phyloP scores from a whole-genome alignment of 2,113 vertebrate genomes.

The Sapayoa aenigma region DNA sequence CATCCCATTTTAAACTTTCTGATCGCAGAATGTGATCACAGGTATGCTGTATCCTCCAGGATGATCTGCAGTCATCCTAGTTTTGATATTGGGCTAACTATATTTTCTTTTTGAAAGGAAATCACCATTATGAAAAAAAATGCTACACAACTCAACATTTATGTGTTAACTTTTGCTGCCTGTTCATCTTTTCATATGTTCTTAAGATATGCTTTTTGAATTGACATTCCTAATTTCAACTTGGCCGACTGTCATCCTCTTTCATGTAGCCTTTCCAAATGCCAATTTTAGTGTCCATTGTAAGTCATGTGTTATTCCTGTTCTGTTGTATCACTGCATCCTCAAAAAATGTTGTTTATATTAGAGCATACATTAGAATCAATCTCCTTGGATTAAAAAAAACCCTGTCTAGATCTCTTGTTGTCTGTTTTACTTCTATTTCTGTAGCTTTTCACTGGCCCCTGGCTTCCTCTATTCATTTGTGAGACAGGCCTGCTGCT shows the following conservation, averaged over 20 bases:
- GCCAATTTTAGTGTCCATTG: neutral
- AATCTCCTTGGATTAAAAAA: neutral
- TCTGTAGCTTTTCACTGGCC: neutral
- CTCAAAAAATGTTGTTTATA: neutral
- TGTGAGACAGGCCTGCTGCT: neutral
- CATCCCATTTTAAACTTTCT: neutral
- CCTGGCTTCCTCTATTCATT: neutral
- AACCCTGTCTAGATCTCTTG: neutral
- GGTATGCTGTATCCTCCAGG: neutral
- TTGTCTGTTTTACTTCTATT: neutral
- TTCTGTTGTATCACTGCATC: neutral
- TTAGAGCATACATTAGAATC: neutral
- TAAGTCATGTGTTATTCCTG: neutral
- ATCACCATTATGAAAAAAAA: neutral
- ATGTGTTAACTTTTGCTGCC: neutral
- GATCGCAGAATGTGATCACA: neutral
- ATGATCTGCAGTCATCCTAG: neutral
- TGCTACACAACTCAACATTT: neutral
- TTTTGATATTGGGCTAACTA: neutral
- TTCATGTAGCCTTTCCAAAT: neutral
- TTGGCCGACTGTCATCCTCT: neutral
- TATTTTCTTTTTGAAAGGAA: neutral
- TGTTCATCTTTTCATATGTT: neutral
- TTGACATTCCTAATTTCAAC: neutral
- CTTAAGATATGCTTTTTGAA: neutral